Conservation (phyloP, 2,113 vertebrate species). For the Rhynchomys soricoides region DNA sequence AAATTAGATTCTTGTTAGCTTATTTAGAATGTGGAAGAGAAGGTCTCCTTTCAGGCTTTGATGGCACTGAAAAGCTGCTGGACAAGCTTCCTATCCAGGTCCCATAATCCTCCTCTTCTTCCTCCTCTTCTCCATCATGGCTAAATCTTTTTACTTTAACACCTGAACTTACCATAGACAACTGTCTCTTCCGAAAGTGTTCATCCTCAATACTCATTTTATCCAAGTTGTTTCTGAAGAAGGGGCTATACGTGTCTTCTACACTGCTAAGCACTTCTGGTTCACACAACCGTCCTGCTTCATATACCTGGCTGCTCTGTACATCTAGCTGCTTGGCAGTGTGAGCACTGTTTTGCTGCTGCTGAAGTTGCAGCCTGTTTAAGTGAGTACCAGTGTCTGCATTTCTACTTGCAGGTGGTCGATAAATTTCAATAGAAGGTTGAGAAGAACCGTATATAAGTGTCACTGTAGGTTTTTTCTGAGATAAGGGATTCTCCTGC, state of each 20-base stretch:
- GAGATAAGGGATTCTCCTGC: conserved; percentile 85
- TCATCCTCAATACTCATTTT: conserved; percentile 90
- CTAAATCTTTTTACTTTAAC: conserved; percentile 91
- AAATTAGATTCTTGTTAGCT: conserved; percentile 97
- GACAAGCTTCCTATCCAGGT: conserved; percentile 88
- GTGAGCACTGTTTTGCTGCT: conserved; percentile 78
- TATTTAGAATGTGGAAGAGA: conserved; percentile 97
- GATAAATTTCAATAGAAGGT: conserved; percentile 90
- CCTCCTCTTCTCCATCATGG: conserved; percentile 89
- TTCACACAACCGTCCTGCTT: conserved; percentile 81
- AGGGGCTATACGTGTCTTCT: conserved; percentile 86
- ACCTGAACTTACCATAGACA: conserved; percentile 95
- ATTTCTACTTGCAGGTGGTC: conserved; percentile 88
- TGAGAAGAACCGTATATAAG: conserved; percentile 85
- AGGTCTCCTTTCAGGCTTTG: conserved; percentile 97
- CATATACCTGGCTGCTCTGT: conserved; percentile 84
- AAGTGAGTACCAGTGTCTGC: conserved; percentile 76
- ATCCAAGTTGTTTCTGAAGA: conserved; percentile 85
- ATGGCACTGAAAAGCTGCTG: conserved; percentile 96
- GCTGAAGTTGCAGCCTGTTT: conserved; percentile 82
- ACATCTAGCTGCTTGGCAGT: conserved; percentile 77
- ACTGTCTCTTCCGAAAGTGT: conserved; percentile 92
- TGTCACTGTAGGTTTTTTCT: conserved; percentile 85
- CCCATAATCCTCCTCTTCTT: conserved; percentile 88
- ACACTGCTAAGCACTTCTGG: conserved; percentile 85